Conservation (phyloP, 2,888 invertebrate genomes). For the Apamea epomidion region DNA sequence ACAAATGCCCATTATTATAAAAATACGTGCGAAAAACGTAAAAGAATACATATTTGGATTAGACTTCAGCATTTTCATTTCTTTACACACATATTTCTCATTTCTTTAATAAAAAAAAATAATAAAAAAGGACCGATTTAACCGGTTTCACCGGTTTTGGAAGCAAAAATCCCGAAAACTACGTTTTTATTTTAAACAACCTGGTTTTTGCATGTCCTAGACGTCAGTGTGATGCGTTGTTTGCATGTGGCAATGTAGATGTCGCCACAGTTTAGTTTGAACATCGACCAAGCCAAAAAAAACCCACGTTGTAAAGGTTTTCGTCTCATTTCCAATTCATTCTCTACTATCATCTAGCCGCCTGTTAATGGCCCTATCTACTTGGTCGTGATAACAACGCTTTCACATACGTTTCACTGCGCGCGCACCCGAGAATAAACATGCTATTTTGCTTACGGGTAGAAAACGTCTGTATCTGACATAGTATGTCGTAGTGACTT, state of each 20-base stretch:
- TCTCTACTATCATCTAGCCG: neutral
- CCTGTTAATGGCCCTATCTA: neutral
- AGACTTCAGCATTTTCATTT: no score
- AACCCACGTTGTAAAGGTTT: neutral
- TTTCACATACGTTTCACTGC: slow-evolving; percentile 33
- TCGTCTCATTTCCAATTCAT: neutral
- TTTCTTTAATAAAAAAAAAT: no score
- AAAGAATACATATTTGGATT: no score
- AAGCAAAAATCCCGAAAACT: no score
- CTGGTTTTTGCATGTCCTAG: no score
- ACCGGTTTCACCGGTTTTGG: no score
- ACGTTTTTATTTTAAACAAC: no score
- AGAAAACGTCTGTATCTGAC: neutral
- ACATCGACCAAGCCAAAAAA: neutral
- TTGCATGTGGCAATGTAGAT: neutral
- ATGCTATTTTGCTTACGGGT: neutral
- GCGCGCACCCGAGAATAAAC: neutral
- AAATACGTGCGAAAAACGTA: no score
- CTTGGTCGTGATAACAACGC: slow-evolving; percentile 3
- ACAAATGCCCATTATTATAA: no score
- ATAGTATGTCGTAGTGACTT: neutral
- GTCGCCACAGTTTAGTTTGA: neutral
- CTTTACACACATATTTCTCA: no score
- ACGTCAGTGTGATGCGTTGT: no score
- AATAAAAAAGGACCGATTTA: no score